Percentiles rank a stretch among this genome's conserved stretches.
Conservation (phyloP, 2,797 vertebrate genomes). For the Characodon lateralis region DNA sequence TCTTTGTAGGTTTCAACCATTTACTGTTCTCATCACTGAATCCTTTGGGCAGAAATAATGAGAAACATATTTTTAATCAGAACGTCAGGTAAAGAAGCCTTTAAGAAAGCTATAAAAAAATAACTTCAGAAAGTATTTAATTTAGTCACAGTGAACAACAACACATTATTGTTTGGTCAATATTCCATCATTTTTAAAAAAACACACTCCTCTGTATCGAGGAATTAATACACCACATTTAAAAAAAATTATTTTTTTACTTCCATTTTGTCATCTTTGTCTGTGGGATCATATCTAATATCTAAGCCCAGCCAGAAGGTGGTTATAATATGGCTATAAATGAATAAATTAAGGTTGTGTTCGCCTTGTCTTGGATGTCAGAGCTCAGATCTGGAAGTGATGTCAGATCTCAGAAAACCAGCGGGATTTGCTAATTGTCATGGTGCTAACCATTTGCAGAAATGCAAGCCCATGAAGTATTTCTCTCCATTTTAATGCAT, state of each 20-base stretch:
- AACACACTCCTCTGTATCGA: background rate
- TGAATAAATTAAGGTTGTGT: background rate
- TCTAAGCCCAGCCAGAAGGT: background rate
- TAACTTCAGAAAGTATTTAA: background rate
- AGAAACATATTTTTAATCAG: background rate
- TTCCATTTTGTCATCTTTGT: background rate
- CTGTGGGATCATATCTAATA: background rate
- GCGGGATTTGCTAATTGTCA: background rate
- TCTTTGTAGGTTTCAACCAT: constrained; percentile 80
- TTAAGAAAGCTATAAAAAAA: background rate
- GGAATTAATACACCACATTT: background rate
- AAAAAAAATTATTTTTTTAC: background rate
- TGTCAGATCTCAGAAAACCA: background rate
- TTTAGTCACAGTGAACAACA: background rate
- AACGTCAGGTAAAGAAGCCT: background rate
- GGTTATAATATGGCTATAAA: background rate
- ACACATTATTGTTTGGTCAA: background rate
- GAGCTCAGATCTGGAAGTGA: background rate
- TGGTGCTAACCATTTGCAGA: background rate
- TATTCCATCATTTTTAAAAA: background rate
- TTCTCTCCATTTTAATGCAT: background rate
- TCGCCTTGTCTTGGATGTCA: background rate
- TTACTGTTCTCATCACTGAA: constrained; percentile 85
- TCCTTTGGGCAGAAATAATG: constrained; percentile 56
- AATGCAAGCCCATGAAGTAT: background rate